Evolutionary conservation across 1,140 invertebrate species (phyloP).

Genomic region (Muscidifurax raptorellus): DNA sequence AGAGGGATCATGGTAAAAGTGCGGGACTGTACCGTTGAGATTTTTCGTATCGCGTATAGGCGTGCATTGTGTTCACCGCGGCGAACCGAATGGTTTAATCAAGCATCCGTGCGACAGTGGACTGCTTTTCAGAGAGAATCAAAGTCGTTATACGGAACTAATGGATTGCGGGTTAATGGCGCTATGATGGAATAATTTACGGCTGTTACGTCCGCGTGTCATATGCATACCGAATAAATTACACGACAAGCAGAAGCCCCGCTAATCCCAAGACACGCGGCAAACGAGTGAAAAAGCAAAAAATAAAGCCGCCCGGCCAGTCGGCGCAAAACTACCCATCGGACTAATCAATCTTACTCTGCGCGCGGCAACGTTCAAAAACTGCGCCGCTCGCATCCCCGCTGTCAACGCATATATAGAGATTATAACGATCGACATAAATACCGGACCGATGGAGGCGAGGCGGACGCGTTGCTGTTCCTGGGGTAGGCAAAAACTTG

Average conservation of each 20-base stretch:
- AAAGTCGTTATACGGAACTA: too few relatives aligned
- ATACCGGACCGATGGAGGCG: conserved; percentile 46
- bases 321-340: conserved; percentile 50
- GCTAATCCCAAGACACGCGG: background rate
- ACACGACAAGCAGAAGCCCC: background rate
- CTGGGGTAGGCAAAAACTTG: conserved; percentile 67
- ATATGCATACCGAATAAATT: background rate
- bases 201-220: too few relatives aligned
- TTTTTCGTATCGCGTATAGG: background rate
- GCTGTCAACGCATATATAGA: background rate
- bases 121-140: too few relatives aligned
- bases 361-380: background rate
- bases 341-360: background rate
- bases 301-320: conserved; percentile 1
- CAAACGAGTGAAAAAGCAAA: background rate
- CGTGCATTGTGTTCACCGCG: background rate
- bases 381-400: background rate
- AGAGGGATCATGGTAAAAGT: too few relatives aligned
- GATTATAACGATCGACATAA: background rate
- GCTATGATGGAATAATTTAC: too few relatives aligned
- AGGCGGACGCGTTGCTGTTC: conserved; percentile 31
- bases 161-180: too few relatives aligned
- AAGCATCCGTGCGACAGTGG: background rate
- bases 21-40: too few relatives aligned
- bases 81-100: background rate